Conservation (phyloP, 2,888 invertebrate species). For the Hecatera dysodea region DNA sequence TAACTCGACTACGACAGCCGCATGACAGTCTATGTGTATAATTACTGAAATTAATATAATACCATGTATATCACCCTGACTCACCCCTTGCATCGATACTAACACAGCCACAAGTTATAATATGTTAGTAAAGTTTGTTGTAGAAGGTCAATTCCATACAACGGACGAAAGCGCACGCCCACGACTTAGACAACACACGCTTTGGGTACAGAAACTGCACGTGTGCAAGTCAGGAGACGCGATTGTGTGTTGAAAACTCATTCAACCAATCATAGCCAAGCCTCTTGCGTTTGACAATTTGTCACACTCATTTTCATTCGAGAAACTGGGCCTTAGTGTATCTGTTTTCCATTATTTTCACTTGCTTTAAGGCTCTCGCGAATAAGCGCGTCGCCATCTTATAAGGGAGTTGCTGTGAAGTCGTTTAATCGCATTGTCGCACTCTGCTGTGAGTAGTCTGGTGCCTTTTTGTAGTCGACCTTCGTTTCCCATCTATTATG, state of each 20-base stretch:
- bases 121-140: background rate
- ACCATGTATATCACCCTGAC: constrained; percentile 21
- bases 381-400: too few relatives aligned
- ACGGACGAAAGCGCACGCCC: background rate
- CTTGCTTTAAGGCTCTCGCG: too few relatives aligned
- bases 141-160: background rate
- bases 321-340: too few relatives aligned
- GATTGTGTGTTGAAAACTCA: too few relatives aligned
- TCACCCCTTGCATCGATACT: constrained; percentile 45
- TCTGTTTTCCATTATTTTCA: too few relatives aligned
- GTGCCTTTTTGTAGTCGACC: background rate
- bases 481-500: background rate
- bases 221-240: too few relatives aligned
- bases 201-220: background rate
- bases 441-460: too few relatives aligned
- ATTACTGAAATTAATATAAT: constrained; percentile 34
- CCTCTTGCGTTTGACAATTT: too few relatives aligned
- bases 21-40: constrained; percentile 9
- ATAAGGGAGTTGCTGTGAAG: too few relatives aligned
- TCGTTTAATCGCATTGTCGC: background rate
- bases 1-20: constrained; percentile 4
- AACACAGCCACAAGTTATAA: background rate
- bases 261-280: too few relatives aligned
- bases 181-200: background rate
- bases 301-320: too few relatives aligned